Base-by-base conservation (phyloP, 2,113 vertebrate species). In the Axis porcinus region DNA sequence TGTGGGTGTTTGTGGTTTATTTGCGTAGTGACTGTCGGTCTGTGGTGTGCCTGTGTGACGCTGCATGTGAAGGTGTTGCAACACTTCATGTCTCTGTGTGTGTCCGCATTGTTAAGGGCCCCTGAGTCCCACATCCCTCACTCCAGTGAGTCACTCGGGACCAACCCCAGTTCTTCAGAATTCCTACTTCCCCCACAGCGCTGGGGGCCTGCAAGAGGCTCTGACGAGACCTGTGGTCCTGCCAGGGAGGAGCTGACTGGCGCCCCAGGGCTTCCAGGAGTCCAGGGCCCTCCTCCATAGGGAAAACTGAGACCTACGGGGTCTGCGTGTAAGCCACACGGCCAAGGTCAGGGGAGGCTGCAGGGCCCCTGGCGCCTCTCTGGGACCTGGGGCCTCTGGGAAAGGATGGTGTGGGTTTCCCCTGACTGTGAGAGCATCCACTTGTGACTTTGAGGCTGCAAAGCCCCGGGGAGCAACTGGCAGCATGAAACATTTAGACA, bases 21-120 rank as follows among this genome's bases (percentile, higher is more conserved):
- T 10, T 40, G 10, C 6, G 1, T 5, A 2, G 9, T 43, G 60
- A 15, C 9, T 21, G 4, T 36, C 0, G 5, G 30, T 64, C 15
- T 58, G 23, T n/a, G 2, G 4, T 76, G 27, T 84, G 21, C 47
- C 13, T 45, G 3, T 40, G 7, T 57, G 47, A 21, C 19, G 64
- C 30, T 58, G 40, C 10, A 9, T 16, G 50, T 40, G 25, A 50
- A 23, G 55, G 36, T 6, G 7, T 60, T 70, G 12, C 1, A 0
- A 43, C 7, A 19, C 58, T 27, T 15, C 70, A 4, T 55, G 43
- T 33, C 4, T n/a, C n/a, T 43, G 11, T 43, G 10, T 43, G 88
- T 52, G 27, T 55, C 17, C 16, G 15, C 27, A 21, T 50, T 10
- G 12, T 16, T 19, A 14, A 40, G 28, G 55, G 30, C 1, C 13